phyloP scores from a whole-genome alignment of 2,113 vertebrate genomes.

The Pholis gunnellus region DNA sequence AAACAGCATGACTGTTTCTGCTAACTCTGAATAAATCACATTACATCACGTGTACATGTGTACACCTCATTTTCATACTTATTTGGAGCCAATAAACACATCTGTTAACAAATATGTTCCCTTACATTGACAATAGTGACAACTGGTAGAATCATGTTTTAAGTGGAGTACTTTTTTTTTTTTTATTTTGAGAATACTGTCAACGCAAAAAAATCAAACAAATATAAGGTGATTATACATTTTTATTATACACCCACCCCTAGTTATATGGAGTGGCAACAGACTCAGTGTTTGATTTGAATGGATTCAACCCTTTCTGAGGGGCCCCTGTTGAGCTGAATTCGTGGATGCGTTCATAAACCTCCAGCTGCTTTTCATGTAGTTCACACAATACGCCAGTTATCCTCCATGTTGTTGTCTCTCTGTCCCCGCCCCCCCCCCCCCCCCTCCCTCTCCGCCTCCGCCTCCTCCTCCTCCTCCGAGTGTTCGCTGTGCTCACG shows the following conservation, averaged over 20 bases:
- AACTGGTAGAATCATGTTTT: too few species aligned
- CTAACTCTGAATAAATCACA: too few species aligned
- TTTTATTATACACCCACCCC: not conserved
- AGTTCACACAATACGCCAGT: not conserved
- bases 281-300: not conserved
- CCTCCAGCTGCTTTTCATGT: not conserved
- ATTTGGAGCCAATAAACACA: too few species aligned
- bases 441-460: not conserved
- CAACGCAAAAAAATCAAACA: too few species aligned
- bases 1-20: too few species aligned
- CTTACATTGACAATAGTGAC: too few species aligned
- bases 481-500: not conserved
- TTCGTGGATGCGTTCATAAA: not conserved
- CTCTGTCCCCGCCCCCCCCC: not conserved
- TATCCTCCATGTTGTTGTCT: slow-evolving; percentile 25
- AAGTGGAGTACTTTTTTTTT: too few species aligned
- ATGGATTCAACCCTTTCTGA: not conserved
- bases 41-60: too few species aligned
- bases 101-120: too few species aligned
- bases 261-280: not conserved
- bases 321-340: not conserved
- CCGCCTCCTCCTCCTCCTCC: slow-evolving; percentile 1
- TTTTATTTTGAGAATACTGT: too few species aligned
- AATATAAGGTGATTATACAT: not conserved
- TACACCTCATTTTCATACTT: too few species aligned